phyloP scores from a whole-genome alignment of 2,888 invertebrate species.

The Xestia c-nigrum region DNA sequence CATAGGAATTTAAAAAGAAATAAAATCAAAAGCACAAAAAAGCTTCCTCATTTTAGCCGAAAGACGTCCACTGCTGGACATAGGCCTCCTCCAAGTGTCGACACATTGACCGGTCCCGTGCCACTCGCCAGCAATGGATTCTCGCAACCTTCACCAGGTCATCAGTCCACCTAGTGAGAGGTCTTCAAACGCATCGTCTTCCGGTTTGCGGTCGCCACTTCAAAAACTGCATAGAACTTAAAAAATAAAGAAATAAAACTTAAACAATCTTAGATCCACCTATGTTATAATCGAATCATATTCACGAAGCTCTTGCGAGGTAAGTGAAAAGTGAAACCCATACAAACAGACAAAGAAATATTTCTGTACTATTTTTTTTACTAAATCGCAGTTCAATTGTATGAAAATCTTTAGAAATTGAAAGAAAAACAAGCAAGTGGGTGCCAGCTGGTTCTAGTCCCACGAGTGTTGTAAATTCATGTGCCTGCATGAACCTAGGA shows the following conservation, averaged over 20 bases:
- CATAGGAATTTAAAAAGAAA: not conserved
- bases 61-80: too few relatives aligned
- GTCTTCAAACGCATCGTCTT: too few relatives aligned
- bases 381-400: conserved; percentile 6
- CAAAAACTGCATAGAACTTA: too few relatives aligned
- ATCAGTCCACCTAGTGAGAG: too few relatives aligned
- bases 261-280: not conserved
- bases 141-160: too few relatives aligned
- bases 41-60: too few relatives aligned
- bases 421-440: conserved; percentile 2
- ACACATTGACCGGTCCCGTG: too few relatives aligned
- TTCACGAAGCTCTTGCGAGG: not conserved
- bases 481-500: conserved; percentile 22
- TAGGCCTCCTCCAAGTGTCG: too few relatives aligned
- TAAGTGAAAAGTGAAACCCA: not conserved
- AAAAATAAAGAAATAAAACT: not conserved
- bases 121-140: too few relatives aligned
- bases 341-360: not conserved
- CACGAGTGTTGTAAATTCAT: conserved; percentile 49
- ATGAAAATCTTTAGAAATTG: conserved; percentile 27
- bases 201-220: too few relatives aligned
- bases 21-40: not conserved
- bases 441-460: conserved; percentile 37
- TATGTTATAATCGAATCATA: not conserved
- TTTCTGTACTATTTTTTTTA: not conserved